Evolutionary conservation across 2,797 vertebrate genomes (phyloP), one percentile per base, ranked within the genome.

Genomic region (Perodicticus potto): DNA sequence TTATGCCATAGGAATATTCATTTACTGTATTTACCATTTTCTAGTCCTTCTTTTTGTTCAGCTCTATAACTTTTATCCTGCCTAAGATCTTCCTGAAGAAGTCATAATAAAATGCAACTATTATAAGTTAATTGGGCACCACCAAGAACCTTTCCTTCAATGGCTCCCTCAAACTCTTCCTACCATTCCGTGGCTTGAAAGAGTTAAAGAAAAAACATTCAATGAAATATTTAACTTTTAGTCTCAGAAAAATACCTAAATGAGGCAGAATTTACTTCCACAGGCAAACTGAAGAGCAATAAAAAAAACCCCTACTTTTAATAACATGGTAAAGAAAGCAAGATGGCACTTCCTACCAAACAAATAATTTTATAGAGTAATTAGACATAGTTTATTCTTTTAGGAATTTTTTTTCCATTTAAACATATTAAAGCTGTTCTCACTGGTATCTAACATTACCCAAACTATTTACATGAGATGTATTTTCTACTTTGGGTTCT

Each of bases 381-480:
- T 23, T 90, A 93, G 22, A 86, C 87, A 61, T 6, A 25, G 5
- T 80, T 93, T 96, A 78, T 89, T 96, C 53, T 95, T 89, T 91
- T 55, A 78, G 40, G 40, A 96, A 95, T 55, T 40, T 69, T 93
- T 88, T 93, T 16, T 63, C 16, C 67, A 70, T 73, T 95, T 89
- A 89, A 91, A n/a, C 59, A 84, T 76, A 87, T 32, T 95, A 29
- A 74, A 49, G 32, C 34, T 88, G 5, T 86, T 96, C 67, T 91
- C 63, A 25, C 32, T 72, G 34, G 25, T 73, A 87, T 53, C 34
- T 22, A 77, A 34, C 11, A 95, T 89, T 78, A 93, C 34, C 32
- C 63, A 89, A 34, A 74, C 43, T 17, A 84, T 95, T 96, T 85
- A 57, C 10, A 87, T 73, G 40, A 92, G 45, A 93, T 49, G 10